Conservation (phyloP, 2,888 invertebrate species). For the Ochropacha duplaris region DNA sequence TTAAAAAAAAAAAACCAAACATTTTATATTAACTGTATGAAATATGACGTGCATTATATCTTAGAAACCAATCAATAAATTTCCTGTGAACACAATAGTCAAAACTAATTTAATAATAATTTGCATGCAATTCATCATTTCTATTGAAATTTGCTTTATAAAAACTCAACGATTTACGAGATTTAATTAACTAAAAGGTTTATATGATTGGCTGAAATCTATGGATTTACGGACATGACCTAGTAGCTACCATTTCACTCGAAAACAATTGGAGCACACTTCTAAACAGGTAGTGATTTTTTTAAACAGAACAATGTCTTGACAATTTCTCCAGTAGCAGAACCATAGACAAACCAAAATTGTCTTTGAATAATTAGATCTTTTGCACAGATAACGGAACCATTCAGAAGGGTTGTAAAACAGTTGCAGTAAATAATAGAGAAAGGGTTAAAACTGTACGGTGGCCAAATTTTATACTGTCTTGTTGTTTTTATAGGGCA, state of each 20-base stretch:
- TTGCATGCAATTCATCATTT: too few species aligned
- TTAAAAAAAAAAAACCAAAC: conserved; percentile 12
- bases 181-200: too few species aligned
- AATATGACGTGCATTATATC: neutral
- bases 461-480: conserved; percentile 52
- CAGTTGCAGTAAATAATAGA: conserved; percentile 36
- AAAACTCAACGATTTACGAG: too few species aligned
- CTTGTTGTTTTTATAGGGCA: neutral
- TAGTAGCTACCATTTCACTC: neutral
- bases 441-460: conserved; percentile 54
- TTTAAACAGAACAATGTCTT: neutral
- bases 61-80: neutral
- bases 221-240: too few species aligned
- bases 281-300: neutral
- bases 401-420: conserved; percentile 26
- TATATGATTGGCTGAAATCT: too few species aligned
- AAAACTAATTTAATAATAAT: too few species aligned
- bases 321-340: conserved; percentile 14
- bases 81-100: too few species aligned
- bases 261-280: conserved; percentile 8
- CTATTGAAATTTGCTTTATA: too few species aligned
- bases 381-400: conserved; percentile 6
- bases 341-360: conserved; percentile 6
- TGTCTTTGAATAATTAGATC: conserved; percentile 8
- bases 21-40: conserved; percentile 5